phyloP scores from a whole-genome alignment of 2,113 vertebrate species.

The Talpa occidentalis region DNA sequence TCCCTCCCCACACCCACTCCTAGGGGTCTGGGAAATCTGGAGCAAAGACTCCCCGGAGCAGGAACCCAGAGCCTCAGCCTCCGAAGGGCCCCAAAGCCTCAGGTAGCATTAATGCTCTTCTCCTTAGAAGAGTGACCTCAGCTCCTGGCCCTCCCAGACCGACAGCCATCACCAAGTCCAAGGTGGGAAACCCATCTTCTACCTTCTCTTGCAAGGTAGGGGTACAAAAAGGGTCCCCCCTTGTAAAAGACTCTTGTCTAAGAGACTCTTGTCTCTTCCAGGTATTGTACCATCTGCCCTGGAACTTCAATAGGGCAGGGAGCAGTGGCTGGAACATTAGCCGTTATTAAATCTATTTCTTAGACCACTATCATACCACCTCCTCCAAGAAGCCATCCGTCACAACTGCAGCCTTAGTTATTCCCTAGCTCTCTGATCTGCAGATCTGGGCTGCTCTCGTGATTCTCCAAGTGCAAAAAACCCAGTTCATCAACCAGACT shows the following conservation, averaged over 20 bases:
- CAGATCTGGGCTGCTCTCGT: not conserved
- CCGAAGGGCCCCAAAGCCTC: not conserved
- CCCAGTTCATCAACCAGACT: not conserved
- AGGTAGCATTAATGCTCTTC: not conserved
- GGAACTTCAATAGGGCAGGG: not conserved
- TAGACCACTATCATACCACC: not conserved
- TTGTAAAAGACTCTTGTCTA: too few relatives aligned
- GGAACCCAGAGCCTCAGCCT: not conserved
- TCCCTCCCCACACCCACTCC: not conserved
- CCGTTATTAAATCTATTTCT: not conserved
- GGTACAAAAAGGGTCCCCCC: not conserved
- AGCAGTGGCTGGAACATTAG: not conserved
- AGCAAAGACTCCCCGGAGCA: not conserved
- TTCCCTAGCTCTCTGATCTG: not conserved
- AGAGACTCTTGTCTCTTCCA: constrained; percentile 30
- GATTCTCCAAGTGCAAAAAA: constrained; percentile 11
- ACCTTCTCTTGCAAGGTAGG: not conserved
- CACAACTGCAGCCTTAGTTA: not conserved
- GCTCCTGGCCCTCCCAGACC: not conserved
- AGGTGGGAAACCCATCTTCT: not conserved
- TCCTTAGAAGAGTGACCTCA: not conserved
- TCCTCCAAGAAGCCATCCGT: not conserved
- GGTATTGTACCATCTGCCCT: not conserved
- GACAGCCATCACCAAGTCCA: not conserved
- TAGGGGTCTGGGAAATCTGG: not conserved